Conservation (phyloP, 2,113 vertebrate species). For the Osmerus eperlanus region DNA sequence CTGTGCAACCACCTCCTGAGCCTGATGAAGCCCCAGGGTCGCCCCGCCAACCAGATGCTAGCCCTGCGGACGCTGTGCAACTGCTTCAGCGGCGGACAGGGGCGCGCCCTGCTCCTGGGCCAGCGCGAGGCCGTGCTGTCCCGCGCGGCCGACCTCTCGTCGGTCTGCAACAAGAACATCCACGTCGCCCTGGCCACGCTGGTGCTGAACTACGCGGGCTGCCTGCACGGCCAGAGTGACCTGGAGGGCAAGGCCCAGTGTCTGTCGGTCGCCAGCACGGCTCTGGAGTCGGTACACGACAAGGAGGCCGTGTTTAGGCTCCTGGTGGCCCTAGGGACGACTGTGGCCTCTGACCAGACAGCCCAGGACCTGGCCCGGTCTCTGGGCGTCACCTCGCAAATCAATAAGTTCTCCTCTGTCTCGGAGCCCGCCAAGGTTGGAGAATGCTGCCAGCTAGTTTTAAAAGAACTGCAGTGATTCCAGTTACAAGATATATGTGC, state of each 20-base stretch:
- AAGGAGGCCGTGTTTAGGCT: constrained; percentile 94
- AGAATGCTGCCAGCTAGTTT: constrained; percentile 90
- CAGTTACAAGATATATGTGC: constrained; percentile 25
- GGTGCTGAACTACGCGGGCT: constrained; percentile 89
- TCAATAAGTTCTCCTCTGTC: constrained; percentile 86
- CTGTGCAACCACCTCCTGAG: constrained; percentile 86
- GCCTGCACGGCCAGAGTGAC: constrained; percentile 82
- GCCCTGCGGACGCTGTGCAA: constrained; percentile 93
- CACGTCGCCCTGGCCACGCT: constrained; percentile 92
- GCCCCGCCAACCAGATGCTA: constrained; percentile 92
- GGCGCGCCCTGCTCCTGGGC: constrained; percentile 84
- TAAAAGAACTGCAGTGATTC: constrained; percentile 82
- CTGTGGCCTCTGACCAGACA: constrained; percentile 83
- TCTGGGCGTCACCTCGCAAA: constrained; percentile 89
- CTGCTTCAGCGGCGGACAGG: constrained; percentile 83
- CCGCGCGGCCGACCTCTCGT: constrained; percentile 83
- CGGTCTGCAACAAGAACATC: constrained; percentile 89
- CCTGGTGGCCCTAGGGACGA: constrained; percentile 93
- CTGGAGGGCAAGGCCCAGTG: constrained; percentile 96
- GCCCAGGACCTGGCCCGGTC: constrained; percentile 91
- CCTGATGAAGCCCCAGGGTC: constrained; percentile 84
- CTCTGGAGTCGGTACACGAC: constrained; percentile 92
- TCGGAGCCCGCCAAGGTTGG: constrained; percentile 92
- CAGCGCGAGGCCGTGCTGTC: constrained; percentile 87
- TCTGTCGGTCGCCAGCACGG: constrained; percentile 88